These are phyloP conservation scores for Drosophila infuscata DNA, from an alignment of 2,888 invertebrate genomes.

Conservation along the genomic window DNA sequence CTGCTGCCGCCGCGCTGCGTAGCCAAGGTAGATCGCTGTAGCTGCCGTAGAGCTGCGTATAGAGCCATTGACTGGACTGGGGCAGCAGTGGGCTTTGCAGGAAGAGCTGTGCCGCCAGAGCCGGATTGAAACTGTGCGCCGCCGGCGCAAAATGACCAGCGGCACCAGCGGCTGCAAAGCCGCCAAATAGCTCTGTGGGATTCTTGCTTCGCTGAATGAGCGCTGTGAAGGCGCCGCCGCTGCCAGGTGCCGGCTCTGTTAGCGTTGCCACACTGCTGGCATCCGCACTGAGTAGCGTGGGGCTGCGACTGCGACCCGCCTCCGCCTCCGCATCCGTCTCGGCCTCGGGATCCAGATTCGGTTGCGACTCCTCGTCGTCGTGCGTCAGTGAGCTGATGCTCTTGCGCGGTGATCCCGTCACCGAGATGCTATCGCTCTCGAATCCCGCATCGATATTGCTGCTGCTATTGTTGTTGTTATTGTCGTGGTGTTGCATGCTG, in stretches of 20 bases:
- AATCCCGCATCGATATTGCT: conserved; percentile 85
- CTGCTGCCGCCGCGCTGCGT: conserved; percentile 84
- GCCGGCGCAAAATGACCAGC: conserved; percentile 84
- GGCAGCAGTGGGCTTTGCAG: conserved; percentile 91
- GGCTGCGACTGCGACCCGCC: conserved; percentile 57
- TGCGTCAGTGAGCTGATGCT: conserved; percentile 85
- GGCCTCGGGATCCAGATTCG: conserved; percentile 33
- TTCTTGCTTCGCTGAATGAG: conserved; percentile 85
- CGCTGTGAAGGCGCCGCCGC: conserved; percentile 84
- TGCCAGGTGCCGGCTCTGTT: conserved; percentile 56
- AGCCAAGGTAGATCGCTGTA: conserved; percentile 90
- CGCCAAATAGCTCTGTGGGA: conserved; percentile 82
- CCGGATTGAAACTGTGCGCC: conserved; percentile 86
- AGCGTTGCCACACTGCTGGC: conserved; percentile 53
- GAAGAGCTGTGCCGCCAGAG: conserved; percentile 90
- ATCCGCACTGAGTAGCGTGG: conserved; percentile 46
- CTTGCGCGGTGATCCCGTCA: conserved; percentile 85
- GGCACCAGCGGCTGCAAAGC: conserved; percentile 86
- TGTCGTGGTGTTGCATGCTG: conserved; percentile 77
- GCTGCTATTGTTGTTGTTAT: conserved; percentile 84
- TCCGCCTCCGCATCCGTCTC: conserved; percentile 33
- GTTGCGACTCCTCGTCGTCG: conserved; percentile 81
- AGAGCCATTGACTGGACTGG: conserved; percentile 92
- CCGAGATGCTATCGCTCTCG: conserved; percentile 85
- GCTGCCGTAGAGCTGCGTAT: conserved; percentile 90